Conservation (phyloP, 2,797 vertebrate genomes). For the Chaetodon trifasciatus region DNA sequence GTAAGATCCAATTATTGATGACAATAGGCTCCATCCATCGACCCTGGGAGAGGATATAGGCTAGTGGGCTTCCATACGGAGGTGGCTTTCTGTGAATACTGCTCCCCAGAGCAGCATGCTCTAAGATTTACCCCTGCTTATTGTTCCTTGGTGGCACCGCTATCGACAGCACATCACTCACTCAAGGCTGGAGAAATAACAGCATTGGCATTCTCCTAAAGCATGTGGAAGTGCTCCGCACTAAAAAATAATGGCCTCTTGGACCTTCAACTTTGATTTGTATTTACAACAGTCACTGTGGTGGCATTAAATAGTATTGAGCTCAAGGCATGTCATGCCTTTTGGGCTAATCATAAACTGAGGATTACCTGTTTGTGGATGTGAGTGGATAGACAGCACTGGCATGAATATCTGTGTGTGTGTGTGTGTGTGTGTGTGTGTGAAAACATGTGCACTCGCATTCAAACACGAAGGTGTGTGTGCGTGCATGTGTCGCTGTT, state of each 20-base stretch:
- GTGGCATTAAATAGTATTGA: conserved; percentile 64
- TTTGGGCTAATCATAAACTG: conserved; percentile 68
- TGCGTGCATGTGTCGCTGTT: conserved; percentile 69
- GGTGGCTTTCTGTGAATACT: conserved; percentile 67
- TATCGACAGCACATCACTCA: conserved; percentile 77
- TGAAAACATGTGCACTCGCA: neutral
- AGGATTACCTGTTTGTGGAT: conserved; percentile 58
- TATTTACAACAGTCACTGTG: conserved; percentile 67
- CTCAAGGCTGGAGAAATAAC: conserved; percentile 72
- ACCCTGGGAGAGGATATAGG: conserved; percentile 61
- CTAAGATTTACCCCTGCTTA: conserved; percentile 72
- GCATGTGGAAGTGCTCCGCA: conserved; percentile 73
- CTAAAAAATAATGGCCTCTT: conserved; percentile 71
- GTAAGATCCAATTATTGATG: conserved; percentile 81
- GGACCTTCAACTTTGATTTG: conserved; percentile 77
- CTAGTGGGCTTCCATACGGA: conserved; percentile 49
- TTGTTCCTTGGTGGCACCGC: conserved; percentile 69
- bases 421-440: conserved; percentile 36
- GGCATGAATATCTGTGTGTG: conserved; percentile 25
- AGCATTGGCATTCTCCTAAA: conserved; percentile 78
- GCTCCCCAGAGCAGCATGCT: conserved; percentile 67
- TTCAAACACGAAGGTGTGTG: conserved; percentile 37
- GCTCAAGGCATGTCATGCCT: conserved; percentile 60
- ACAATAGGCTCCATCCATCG: conserved; percentile 73
- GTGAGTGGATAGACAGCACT: conserved; percentile 24